These are phyloP conservation scores for Desoria tigrina DNA, from an alignment of 2,888 invertebrate species.

Conservation along the genomic window DNA sequence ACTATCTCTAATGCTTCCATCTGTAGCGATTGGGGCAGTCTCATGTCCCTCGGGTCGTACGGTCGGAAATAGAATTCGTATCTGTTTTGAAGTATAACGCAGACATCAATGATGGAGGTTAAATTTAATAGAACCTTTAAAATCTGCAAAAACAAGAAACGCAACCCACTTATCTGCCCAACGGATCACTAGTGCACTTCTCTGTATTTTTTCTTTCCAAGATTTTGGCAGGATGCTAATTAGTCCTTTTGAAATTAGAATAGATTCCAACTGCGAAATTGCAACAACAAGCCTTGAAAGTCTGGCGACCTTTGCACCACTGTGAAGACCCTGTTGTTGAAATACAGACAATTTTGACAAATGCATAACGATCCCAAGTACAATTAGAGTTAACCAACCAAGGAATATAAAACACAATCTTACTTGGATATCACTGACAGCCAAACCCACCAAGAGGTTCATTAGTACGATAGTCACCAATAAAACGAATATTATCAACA, in stretches of 20 bases:
- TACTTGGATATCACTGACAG: conserved; percentile 49
- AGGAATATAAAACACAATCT: too few species aligned
- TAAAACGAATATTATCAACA: conserved; percentile 47
- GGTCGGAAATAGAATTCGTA: conserved; percentile 58
- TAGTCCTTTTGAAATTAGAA: conserved; percentile 74
- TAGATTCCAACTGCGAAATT: conserved; percentile 76
- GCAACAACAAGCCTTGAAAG: conserved; percentile 77
- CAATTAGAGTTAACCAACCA: too few species aligned
- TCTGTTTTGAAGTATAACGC: not conserved
- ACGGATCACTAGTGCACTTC: conserved; percentile 73
- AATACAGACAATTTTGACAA: too few species aligned
- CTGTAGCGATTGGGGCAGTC: conserved; percentile 73
- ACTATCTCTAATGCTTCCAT: conserved; percentile 71
- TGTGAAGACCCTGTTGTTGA: conserved; percentile 60
- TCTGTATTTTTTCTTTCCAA: conserved; percentile 67
- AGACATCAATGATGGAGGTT: not conserved
- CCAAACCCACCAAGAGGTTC: conserved; percentile 51
- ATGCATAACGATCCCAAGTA: too few species aligned
- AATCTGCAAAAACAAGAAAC: too few species aligned
- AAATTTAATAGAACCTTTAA: too few species aligned
- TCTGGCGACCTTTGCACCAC: conserved; percentile 69
- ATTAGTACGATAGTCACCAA: conserved; percentile 49
- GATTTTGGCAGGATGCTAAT: conserved; percentile 66
- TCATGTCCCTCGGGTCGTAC: conserved; percentile 77
- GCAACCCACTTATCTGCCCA: conserved; percentile 73